phyloP scores from a whole-genome alignment of 2,797 vertebrate genomes.

The Neosalanx taihuensis region DNA sequence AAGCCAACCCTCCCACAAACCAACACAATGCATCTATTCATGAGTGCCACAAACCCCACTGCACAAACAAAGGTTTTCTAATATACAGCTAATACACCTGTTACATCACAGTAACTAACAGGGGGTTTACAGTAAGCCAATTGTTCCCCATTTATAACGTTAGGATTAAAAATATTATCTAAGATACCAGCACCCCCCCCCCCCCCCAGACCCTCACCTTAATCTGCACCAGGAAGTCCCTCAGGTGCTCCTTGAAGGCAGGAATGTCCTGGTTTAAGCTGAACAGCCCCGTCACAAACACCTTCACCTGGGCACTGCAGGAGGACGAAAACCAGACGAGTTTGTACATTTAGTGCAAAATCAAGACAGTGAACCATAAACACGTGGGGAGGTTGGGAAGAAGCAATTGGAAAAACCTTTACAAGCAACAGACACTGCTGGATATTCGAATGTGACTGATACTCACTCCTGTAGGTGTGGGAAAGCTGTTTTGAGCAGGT shows the following conservation, averaged over 20 bases:
- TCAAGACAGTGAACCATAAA: neutral
- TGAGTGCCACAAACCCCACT: too few relatives aligned
- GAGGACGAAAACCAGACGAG: slow-evolving; percentile 26
- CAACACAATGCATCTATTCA: neutral
- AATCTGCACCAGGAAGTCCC: slow-evolving; percentile 98
- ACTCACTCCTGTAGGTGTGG: slow-evolving; percentile 97
- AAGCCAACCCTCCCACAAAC: neutral
- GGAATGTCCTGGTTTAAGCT: slow-evolving; percentile 99
- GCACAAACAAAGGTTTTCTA: neutral
- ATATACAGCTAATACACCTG: too few relatives aligned
- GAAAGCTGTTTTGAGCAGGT: slow-evolving; percentile 97
- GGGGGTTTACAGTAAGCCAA: too few relatives aligned
- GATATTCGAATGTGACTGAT: neutral
- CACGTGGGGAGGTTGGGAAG: too few relatives aligned
- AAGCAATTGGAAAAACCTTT: too few relatives aligned
- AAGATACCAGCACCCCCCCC: too few relatives aligned
- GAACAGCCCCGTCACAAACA: slow-evolving; percentile 98
- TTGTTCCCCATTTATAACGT: too few relatives aligned
- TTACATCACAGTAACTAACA: too few relatives aligned
- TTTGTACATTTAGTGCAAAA: neutral
- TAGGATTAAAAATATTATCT: too few relatives aligned
- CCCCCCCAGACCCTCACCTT: slow-evolving; percentile 79
- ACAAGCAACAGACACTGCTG: neutral
- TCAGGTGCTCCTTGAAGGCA: slow-evolving; percentile 97
- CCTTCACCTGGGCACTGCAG: slow-evolving; percentile 95